A percentile compares a stretch with the other conserved stretches of the same genome.
Evolutionary conservation across 2,797 vertebrate genomes (phyloP).

Genomic region (Coregonus sp.): DNA sequence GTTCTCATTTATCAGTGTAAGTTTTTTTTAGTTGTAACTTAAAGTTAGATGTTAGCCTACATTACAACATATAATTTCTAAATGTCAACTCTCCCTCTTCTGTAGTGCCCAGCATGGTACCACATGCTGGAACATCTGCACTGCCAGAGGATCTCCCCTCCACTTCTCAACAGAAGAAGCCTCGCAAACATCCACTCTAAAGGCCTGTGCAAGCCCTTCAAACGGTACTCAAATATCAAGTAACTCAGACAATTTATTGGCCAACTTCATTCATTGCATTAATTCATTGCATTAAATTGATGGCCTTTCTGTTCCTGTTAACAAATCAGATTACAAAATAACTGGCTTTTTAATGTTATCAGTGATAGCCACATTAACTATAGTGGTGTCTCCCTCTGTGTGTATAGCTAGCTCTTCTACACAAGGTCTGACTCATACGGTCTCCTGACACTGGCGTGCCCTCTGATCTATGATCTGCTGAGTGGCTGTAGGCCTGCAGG

Average conservation of each 20-base stretch:
- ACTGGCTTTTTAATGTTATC: background rate
- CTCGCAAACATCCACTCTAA: background rate
- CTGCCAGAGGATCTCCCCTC: too few relatives aligned
- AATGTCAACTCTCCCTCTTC: background rate
- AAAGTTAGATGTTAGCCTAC: too few relatives aligned
- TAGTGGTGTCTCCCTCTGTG: background rate
- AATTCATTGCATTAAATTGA: too few relatives aligned
- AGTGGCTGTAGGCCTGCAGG: conserved; percentile 1
- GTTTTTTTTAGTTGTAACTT: too few relatives aligned
- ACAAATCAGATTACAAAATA: too few relatives aligned
- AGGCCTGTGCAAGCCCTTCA: background rate
- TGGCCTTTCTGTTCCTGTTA: too few relatives aligned
- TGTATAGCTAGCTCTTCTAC: background rate
- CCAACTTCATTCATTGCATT: too few relatives aligned
- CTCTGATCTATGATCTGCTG: background rate
- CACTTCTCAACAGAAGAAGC: background rate
- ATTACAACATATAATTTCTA: background rate
- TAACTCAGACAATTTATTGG: too few relatives aligned
- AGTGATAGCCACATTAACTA: background rate
- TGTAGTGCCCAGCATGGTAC: background rate
- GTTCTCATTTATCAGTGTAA: too few relatives aligned
- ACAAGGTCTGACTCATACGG: background rate
- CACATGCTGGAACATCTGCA: background rate
- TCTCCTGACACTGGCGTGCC: background rate
- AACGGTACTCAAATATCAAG: background rate